A percentile compares a stretch with the other conserved stretches of the same genome.
phyloP scores from a whole-genome alignment of 2,888 invertebrate genomes.

The Drosophila quinaria region DNA sequence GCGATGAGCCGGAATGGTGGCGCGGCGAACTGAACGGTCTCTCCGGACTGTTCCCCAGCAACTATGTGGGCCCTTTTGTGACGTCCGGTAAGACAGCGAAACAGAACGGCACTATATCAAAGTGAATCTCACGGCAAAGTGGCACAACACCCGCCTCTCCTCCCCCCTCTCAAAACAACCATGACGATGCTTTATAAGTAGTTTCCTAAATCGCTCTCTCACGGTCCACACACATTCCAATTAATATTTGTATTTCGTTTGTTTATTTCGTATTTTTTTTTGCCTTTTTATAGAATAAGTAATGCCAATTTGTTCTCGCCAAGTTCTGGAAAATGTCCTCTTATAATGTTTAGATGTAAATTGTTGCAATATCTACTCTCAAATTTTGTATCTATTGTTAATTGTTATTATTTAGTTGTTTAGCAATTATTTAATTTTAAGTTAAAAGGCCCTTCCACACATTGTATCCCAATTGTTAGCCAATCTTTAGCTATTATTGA shows the following conservation, averaged over 20 bases:
- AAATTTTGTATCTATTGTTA: slow-evolving; percentile 61
- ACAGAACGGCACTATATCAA: slow-evolving; percentile 80
- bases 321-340: slow-evolving; percentile 28
- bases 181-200: slow-evolving; percentile 55
- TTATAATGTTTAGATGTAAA: slow-evolving; percentile 51
- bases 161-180: slow-evolving; percentile 25
- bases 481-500: slow-evolving; percentile 62
- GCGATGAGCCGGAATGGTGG: slow-evolving; percentile 99
- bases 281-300: slow-evolving; percentile 58
- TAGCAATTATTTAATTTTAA: slow-evolving; percentile 64
- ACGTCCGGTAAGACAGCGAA: slow-evolving; percentile 85
- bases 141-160: slow-evolving; percentile 6
- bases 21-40: slow-evolving; percentile 96
- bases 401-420: slow-evolving; percentile 77
- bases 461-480: slow-evolving; percentile 54
- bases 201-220: slow-evolving; percentile 40
- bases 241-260: slow-evolving; percentile 23
- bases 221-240: slow-evolving; percentile 51
- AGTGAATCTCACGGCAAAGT: slow-evolving; percentile 57
- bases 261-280: slow-evolving; percentile 17
- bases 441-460: slow-evolving; percentile 35
- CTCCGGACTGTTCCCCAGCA: slow-evolving; percentile 97
- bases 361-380: slow-evolving; percentile 69
- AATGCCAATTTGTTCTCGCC: slow-evolving; percentile 64
- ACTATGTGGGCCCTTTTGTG: slow-evolving; percentile 93